These are phyloP conservation scores for Apistogramma diplotaenia DNA, from an alignment of 2,113 vertebrate species.

Conservation along the genomic window DNA sequence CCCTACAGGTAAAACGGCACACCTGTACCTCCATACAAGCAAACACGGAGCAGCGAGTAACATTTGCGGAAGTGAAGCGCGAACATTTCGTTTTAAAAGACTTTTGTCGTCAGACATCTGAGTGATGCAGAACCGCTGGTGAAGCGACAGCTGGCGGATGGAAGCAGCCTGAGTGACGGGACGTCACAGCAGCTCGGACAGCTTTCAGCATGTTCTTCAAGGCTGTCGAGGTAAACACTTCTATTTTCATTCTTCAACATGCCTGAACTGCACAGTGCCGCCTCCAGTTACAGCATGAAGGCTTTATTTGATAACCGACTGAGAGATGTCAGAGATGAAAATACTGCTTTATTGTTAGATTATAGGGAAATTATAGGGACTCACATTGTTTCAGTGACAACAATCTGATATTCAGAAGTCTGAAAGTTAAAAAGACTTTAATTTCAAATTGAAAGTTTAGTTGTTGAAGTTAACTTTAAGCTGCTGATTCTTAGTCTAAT, in stretches of 20 bases:
- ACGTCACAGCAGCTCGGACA: neutral
- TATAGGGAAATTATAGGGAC: neutral
- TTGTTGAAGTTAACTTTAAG: too few species aligned
- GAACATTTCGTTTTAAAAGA: neutral
- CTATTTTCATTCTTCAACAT: neutral
- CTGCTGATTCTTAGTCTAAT: too few species aligned
- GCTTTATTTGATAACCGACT: neutral
- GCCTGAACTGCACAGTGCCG: too few species aligned
- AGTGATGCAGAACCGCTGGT: neutral
- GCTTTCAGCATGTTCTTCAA: conserved; percentile 42
- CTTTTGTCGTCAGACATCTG: too few species aligned
- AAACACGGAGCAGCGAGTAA: neutral
- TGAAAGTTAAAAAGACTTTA: too few species aligned
- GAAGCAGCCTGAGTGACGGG: neutral
- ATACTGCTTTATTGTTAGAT: rapidly evolving
- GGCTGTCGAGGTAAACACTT: conserved; percentile 8
- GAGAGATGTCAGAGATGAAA: neutral
- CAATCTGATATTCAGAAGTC: neutral
- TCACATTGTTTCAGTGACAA: neutral
- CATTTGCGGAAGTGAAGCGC: conserved; percentile 47
- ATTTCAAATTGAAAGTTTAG: too few species aligned
- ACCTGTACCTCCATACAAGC: neutral
- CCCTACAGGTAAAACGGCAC: neutral
- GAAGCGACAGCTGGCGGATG: neutral
- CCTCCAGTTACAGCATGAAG: too few species aligned